Base-by-base conservation (phyloP, 2,888 invertebrate species). In the Xestia rhomboidea region DNA sequence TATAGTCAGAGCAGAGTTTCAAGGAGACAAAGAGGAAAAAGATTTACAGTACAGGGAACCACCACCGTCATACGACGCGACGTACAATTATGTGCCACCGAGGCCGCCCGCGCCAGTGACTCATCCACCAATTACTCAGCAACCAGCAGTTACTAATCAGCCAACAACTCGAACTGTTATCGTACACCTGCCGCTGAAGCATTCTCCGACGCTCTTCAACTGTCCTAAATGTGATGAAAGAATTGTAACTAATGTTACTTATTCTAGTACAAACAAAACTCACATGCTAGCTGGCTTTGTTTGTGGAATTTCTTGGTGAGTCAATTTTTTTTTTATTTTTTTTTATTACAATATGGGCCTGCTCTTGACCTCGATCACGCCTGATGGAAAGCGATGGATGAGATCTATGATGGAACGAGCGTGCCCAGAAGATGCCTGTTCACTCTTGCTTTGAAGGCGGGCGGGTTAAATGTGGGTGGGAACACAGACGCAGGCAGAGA, bases 271-370 rank as follows among this genome's bases (percentile, higher is more conserved):
- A 18, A 91, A 90, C 57, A 95, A 93, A 90, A 96, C 96, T 76
- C 96, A 96, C 80, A 90, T 96, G 92, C 73, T 95, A 38, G 95
- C 96, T 85, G 96, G 96, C 68, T 96, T 96, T 79, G 89, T 96
- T 84, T 95, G 94, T 90, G 96, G 96, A 72, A 91, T 94, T 70
- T 94, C 95, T 77, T 87, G 93, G 96, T 96, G 92, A 73, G 73
- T 73, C n/a, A n/a, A n/a, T n/a, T n/a, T n/a, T n/a, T n/a, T n/a
- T n/a, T n/a, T n/a, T n/a, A n/a, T n/a, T n/a, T n/a, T n/a, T n/a
- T n/a, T n/a, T 57, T 10, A 44, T 72, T n/a, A 44, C 11, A 70
- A n/a, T n/a, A n/a, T n/a, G n/a, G n/a, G n/a, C n/a, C n/a, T n/a
- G n/a, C n/a, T n/a, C n/a, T n/a, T n/a, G n/a, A n/a, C n/a, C n/a